These are phyloP conservation scores for Sebastes cheni DNA, from an alignment of 2,797 vertebrate species.

Conservation along the genomic window DNA sequence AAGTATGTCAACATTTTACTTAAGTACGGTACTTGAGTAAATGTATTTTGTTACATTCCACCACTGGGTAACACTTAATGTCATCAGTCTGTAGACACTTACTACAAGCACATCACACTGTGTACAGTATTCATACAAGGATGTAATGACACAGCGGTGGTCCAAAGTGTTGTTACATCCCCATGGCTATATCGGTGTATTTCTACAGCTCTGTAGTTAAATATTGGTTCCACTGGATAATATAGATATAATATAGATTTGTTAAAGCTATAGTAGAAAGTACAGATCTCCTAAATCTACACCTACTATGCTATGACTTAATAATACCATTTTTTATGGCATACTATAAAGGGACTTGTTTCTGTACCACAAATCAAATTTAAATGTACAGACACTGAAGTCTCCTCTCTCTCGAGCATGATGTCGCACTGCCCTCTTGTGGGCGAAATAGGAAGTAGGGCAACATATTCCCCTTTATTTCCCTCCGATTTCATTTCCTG, in stretches of 20 bases:
- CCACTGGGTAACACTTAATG: not conserved
- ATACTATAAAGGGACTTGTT: not conserved
- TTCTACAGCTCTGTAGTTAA: not conserved
- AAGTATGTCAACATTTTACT: not conserved
- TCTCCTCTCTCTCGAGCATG: not conserved
- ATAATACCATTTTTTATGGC: too few species aligned
- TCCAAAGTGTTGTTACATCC: not conserved
- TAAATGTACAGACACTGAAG: not conserved
- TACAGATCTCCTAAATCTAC: not conserved
- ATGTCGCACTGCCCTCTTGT: conserved; percentile 58
- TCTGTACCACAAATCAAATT: not conserved
- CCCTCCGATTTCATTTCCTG: not conserved
- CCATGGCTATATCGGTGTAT: not conserved
- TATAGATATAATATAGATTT: not conserved
- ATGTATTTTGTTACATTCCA: too few species aligned
- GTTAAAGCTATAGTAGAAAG: not conserved
- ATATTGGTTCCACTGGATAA: not conserved
- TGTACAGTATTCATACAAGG: not conserved
- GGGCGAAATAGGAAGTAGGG: conserved; percentile 24
- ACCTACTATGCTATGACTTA: not conserved
- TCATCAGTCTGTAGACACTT: not conserved
- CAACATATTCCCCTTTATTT: not conserved
- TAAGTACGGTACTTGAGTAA: not conserved
- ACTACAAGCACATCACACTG: not conserved
- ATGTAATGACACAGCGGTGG: not conserved